A percentile compares a stretch with the other conserved stretches of the same genome.
Conservation (phyloP, 2,888 invertebrate species). For the Sialis fuliginosa region DNA sequence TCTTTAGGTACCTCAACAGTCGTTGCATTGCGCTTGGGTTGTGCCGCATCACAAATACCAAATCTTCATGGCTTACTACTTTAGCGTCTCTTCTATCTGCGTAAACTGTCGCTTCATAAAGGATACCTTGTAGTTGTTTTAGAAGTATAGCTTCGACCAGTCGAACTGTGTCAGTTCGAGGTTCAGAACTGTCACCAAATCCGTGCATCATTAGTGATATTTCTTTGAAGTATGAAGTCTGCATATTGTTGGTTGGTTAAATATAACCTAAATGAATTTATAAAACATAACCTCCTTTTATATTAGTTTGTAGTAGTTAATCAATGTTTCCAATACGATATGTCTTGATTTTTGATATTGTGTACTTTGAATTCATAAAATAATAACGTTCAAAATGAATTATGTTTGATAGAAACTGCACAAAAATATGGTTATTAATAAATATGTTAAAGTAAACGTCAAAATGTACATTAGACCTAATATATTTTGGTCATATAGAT, state of each 20-base stretch:
- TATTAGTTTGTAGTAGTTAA: no score
- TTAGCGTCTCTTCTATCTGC: constrained; percentile 34
- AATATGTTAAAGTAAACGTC: no score
- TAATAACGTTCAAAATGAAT: no score
- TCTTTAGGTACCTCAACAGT: constrained; percentile 52
- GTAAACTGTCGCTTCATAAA: constrained; percentile 56
- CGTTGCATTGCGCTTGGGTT: constrained; percentile 61
- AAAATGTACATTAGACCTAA: no score
- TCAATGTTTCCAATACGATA: no score
- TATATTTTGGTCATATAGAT: no score
- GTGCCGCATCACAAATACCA: constrained; percentile 68
- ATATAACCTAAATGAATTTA: no score
- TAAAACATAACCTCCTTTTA: no score
- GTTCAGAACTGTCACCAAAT: constrained; percentile 77
- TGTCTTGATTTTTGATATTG: no score
- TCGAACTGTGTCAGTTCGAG: constrained; percentile 63
- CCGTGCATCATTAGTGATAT: constrained; percentile 82
- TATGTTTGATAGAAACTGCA: no score
- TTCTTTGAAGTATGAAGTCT: constrained; percentile 35
- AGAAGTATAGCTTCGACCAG: constrained; percentile 70
- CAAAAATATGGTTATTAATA: no score
- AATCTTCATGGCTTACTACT: constrained; percentile 40
- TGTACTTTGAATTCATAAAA: no score
- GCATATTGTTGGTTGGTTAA: background rate
- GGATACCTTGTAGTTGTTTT: constrained; percentile 59